Conservation (phyloP, 2,797 vertebrate species). For the Diplodus puntazzo region DNA sequence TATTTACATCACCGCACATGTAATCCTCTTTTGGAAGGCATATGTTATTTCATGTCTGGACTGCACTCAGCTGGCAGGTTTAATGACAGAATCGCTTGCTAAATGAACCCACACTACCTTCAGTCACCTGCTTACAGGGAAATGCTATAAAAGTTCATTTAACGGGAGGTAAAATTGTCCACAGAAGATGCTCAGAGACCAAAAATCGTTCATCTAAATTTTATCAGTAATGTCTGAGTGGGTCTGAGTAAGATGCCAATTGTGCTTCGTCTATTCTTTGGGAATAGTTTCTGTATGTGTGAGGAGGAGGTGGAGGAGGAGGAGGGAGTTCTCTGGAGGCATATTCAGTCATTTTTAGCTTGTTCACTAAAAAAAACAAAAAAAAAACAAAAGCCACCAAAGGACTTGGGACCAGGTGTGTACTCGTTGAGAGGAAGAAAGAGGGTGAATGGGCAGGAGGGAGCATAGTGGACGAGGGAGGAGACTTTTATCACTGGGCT, state of each 20-base stretch:
- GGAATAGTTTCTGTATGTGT: constrained; percentile 46
- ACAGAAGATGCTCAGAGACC: constrained; percentile 8
- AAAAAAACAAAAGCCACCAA: constrained; percentile 31
- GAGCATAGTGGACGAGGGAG: constrained; percentile 1
- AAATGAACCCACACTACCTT: constrained; percentile 11
- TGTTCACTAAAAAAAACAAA: constrained; percentile 22
- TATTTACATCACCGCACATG: neutral
- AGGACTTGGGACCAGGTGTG: constrained; percentile 60
- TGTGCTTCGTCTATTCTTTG: constrained; percentile 35
- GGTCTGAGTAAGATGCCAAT: constrained; percentile 20
- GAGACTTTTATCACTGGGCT: constrained; percentile 48
- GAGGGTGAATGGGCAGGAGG: constrained; percentile 16
- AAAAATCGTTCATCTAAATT: constrained; percentile 20
- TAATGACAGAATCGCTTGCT: constrained; percentile 5
- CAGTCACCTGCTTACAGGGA: neutral
- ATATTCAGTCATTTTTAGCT: constrained; percentile 29
- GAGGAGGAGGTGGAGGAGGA: constrained; percentile 9
- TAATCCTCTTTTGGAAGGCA: constrained; percentile 8
- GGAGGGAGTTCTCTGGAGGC: constrained; percentile 36
- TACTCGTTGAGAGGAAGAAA: constrained; percentile 17
- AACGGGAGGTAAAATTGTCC: neutral
- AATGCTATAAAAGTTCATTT: neutral
- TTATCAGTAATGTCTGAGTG: constrained; percentile 7
- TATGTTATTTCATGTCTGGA: neutral
- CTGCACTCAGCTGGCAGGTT: neutral